Evolutionary conservation across 2,113 vertebrate genomes (phyloP).

Genomic region (Boulengeromyrus knoepffleri): DNA sequence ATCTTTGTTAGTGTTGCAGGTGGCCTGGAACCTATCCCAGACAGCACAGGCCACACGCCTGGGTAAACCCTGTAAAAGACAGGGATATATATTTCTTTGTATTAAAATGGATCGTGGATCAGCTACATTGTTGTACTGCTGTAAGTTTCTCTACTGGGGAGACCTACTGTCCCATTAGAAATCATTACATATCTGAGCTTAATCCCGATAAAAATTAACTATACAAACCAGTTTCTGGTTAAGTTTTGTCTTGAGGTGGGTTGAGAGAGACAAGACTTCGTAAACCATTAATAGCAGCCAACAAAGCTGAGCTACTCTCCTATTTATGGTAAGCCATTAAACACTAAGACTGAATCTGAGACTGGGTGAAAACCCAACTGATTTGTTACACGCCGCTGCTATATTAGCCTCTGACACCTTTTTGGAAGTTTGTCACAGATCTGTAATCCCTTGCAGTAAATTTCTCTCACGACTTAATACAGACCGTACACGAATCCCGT

Average conservation of each 20-base stretch:
- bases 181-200: not conserved
- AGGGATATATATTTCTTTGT: not conserved
- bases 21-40: not conserved
- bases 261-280: not conserved
- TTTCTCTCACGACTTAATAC: not conserved
- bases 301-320: not conserved
- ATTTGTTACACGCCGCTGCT: not conserved
- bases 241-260: not conserved
- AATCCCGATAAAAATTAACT: not conserved
- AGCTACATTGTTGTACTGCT: not conserved
- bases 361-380: not conserved
- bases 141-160: not conserved
- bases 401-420: conserved; percentile 4
- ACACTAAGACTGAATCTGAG: not conserved
- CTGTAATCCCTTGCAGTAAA: conserved; percentile 1
- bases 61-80: not conserved
- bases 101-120: not conserved
- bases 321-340: not conserved
- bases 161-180: not conserved
- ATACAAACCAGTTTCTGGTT: not conserved
- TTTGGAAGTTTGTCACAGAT: not conserved
- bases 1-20: not conserved
- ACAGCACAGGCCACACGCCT: not conserved
- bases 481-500: not conserved
- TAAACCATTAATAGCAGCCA: not conserved